Evolutionary conservation across 2,888 invertebrate species (phyloP), one percentile per base, ranked within the genome.

Genomic region (Hymenopus coronatus): DNA sequence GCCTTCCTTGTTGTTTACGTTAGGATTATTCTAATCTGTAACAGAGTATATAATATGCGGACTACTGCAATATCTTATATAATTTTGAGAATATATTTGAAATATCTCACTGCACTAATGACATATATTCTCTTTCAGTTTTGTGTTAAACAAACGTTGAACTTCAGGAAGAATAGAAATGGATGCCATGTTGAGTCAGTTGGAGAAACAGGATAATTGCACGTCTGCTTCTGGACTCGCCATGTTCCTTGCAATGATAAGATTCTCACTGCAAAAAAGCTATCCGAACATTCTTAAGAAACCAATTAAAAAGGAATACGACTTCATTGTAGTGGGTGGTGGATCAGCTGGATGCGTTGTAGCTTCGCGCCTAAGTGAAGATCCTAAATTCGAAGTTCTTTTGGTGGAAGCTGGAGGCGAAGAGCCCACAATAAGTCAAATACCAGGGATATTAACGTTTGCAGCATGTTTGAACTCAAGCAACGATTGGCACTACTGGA

Each of bases 251-350:
- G 9, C 2, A 0, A 3, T 70, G 15, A 0, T 70, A 20, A 70
- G 25, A 25, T 2, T 3, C 0, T 4, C 25, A 15, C 20, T 70
- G 20, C 0, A 6, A 0, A 6, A 6, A 3, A 0, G 0, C 6
- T 20, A 70, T 70, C 54, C 54, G 0, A 70, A 70, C 54, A 6
- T 70, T 70, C 20, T 20, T 70, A 20, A 70, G 54, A 70, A 70
- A 70, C 54, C 54, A 2, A 20, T 20, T 20, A 20, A 70, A 70
- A 20, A 70, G 3, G 54, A 70, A 70, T 70, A 70, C 6, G 54
- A 70, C 54, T 70, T 70, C 6, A 25, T 70, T 70, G 54, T 70
- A 20, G 20, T 70, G 9, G 54, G 54, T 70, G 15, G 20, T 14
- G 54, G 54, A 70, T 8, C 54, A 70, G 54, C 54, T 1, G 54